Evolutionary conservation across 2,113 vertebrate species (phyloP), one percentile per base, ranked within the genome.

Genomic region (Pelusios castaneus): DNA sequence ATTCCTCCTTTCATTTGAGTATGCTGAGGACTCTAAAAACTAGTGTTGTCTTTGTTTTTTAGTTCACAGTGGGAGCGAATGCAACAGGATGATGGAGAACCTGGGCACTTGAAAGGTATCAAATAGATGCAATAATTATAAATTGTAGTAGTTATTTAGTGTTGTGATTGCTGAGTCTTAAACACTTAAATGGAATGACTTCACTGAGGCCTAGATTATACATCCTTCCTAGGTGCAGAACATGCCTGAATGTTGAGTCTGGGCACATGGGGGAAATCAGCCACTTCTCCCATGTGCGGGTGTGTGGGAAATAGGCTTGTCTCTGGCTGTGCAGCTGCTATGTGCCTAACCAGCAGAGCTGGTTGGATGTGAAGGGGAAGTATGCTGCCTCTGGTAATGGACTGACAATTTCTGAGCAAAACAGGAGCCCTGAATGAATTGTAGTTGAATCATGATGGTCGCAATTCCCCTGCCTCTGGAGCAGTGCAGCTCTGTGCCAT

Each of bases 61-160:
- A 99, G 99, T 96, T 98, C 98, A 41, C 99, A 99, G 88, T 99
- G 99, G 99, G 99, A 99, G 96, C 97, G 98, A 52, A 91, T 98
- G 93, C 99, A 99, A 97, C 97, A 96, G 91, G 98, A 98, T 70
- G 97, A 97, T 91, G 98, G 98, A 94, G 99, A 99, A 91, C 93
- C 93, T 73, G 97, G 97, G 80, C 99, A 99, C 2, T 10, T 99
- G 60, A 99, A 98, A 99, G 99, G 99, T 99, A 98, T 56, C 4
- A 83, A 29, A 90, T 25, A 38, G 27, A 89, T 75, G 7, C 5
- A 56, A 12, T 90, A 81, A 85, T 67, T 90, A 25, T 88, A 27
- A 3, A 47, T 43, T 93, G 84, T 45, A 27, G 38, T 4, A 54
- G 10, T 11, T 87, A 81, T 79, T 43, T 38, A 41, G 12, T 6